These are phyloP conservation scores for Pseudolaguvia tuberculata DNA, from an alignment of 2,113 vertebrate genomes.

Conservation along the genomic window DNA sequence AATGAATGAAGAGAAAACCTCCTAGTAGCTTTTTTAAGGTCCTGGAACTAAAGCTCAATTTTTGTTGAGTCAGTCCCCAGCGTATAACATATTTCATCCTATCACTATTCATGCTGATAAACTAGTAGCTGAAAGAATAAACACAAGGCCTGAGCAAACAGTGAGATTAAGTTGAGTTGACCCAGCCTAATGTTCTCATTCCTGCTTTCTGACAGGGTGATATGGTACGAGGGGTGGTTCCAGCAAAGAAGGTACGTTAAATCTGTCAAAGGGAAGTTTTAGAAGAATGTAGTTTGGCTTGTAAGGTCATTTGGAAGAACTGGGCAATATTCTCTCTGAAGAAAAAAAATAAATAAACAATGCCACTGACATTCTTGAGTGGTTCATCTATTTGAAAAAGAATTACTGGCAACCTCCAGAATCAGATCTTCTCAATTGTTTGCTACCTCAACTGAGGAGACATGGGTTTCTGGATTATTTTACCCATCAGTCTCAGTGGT, in stretches of 20 bases:
- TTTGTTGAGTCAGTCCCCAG: background rate
- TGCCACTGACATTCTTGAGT: background rate
- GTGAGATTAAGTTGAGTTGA: conserved; percentile 22
- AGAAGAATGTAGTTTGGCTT: conserved; percentile 36
- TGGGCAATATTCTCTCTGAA: no score
- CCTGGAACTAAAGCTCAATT: background rate
- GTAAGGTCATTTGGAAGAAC: background rate
- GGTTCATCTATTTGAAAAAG: background rate
- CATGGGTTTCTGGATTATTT: conserved; percentile 68
- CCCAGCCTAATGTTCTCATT: conserved; percentile 54
- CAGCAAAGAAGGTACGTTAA: conserved; percentile 14
- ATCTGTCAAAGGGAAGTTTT: conserved; percentile 15
- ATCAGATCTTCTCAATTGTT: background rate
- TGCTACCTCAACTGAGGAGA: conserved; percentile 37
- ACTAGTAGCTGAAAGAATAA: background rate
- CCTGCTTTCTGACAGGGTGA: conserved; percentile 50
- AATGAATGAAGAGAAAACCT: no score
- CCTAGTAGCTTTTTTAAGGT: background rate
- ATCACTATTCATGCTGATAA: background rate
- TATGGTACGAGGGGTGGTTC: conserved; percentile 47
- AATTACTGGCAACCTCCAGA: background rate
- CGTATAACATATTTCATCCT: background rate
- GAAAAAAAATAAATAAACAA: background rate
- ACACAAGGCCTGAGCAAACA: conserved; percentile 50
- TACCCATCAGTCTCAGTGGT: conserved; percentile 63